These are phyloP conservation scores for Hypothenemus hampei DNA, from an alignment of 1,140 invertebrate genomes.

Conservation along the genomic window DNA sequence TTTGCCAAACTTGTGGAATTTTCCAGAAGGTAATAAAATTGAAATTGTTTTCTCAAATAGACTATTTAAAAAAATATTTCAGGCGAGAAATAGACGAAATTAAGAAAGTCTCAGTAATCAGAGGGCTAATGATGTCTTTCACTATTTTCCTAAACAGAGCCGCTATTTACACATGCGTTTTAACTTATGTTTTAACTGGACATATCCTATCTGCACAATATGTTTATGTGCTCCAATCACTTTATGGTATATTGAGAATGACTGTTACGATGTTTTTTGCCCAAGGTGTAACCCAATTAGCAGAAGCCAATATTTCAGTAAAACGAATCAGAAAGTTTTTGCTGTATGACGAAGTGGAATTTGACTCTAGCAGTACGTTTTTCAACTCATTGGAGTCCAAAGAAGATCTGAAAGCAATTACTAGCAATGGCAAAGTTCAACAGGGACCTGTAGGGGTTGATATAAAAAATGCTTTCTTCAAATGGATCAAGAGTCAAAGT, in stretches of 20 bases:
- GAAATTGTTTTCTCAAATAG: no score
- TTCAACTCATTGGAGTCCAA: no score
- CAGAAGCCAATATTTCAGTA: conserved; percentile 63
- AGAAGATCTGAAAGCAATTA: background rate
- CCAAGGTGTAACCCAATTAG: conserved; percentile 53
- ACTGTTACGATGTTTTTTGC: conserved; percentile 71
- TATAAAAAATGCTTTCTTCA: conserved; percentile 54
- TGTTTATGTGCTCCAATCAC: conserved; percentile 68
- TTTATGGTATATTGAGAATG: conserved; percentile 63
- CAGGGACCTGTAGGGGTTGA: conserved; percentile 26
- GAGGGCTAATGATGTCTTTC: conserved; percentile 66
- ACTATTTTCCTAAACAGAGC: conserved; percentile 68
- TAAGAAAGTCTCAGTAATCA: conserved; percentile 51
- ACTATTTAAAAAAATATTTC: background rate
- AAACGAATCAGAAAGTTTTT: conserved; percentile 59
- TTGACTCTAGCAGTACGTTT: conserved; percentile 20
- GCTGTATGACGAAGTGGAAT: conserved; percentile 29
- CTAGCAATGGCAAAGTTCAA: background rate
- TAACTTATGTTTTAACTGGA: conserved; percentile 66
- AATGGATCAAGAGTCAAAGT: conserved; percentile 52
- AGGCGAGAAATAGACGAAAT: conserved; percentile 40
- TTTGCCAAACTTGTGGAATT: conserved; percentile 35
- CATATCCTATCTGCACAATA: conserved; percentile 65
- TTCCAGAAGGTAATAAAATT: conserved; percentile 38
- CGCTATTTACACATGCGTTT: conserved; percentile 69